phyloP scores from a whole-genome alignment of 2,888 invertebrate genomes.

The Sesia apiformis region DNA sequence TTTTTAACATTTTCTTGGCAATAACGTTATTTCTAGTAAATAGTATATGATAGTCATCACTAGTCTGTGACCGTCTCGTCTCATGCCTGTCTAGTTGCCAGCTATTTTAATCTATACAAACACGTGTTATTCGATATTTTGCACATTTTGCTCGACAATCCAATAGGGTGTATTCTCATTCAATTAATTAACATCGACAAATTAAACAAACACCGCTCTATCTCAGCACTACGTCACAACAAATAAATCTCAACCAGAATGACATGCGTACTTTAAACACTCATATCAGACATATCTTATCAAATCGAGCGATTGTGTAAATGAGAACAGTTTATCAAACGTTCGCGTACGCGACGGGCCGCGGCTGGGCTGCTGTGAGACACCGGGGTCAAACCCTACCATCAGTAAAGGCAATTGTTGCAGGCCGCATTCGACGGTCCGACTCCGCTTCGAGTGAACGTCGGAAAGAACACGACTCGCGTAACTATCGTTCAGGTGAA shows the following conservation, averaged over 20 bases:
- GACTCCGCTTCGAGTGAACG: conserved; percentile 66
- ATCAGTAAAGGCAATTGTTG: conserved; percentile 34
- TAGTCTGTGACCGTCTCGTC: no score
- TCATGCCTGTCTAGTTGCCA: no score
- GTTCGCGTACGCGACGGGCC: conserved; percentile 25
- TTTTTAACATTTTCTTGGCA: no score
- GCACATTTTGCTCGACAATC: no score
- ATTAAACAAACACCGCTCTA: conserved; percentile 22
- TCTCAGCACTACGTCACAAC: conserved; percentile 36
- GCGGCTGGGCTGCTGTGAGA: conserved; percentile 42
- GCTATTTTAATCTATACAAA: no score
- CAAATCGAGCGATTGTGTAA: conserved; percentile 62
- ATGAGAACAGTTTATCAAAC: conserved; percentile 58
- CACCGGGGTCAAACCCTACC: conserved; percentile 43
- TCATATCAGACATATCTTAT: conserved; percentile 50
- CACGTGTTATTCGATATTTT: no score
- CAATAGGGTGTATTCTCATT: not conserved
- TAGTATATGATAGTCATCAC: no score
- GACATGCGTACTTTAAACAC: conserved; percentile 55
- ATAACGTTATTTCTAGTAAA: no score
- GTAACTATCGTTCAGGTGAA: conserved; percentile 63
- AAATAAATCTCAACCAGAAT: conserved; percentile 57
- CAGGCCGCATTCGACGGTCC: conserved; percentile 54
- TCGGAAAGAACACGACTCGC: conserved; percentile 57
- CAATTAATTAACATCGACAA: not conserved